Conservation (phyloP, 1,140 invertebrate genomes). For the Himalopsyche phryganea region DNA sequence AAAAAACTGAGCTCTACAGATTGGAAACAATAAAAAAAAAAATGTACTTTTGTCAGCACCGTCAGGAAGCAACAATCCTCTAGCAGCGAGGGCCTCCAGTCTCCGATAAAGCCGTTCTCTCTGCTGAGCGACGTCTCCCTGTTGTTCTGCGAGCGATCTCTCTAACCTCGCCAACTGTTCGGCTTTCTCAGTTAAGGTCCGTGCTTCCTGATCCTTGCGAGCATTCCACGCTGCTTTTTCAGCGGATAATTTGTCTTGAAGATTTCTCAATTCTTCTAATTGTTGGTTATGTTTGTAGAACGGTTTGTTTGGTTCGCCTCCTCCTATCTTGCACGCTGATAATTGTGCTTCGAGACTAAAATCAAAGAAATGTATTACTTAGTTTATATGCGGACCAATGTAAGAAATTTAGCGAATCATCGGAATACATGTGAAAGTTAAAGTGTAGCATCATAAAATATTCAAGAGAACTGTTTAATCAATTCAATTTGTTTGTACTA, state of each 20-base stretch:
- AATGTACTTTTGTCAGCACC: constrained; percentile 17
- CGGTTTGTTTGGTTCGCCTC: constrained; percentile 51
- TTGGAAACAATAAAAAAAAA: too few species aligned
- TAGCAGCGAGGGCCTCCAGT: constrained; percentile 71
- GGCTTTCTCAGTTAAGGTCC: constrained; percentile 20
- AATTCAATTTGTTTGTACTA: too few species aligned
- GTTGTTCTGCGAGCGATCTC: constrained; percentile 60
- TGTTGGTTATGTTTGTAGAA: constrained; percentile 68
- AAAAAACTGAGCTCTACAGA: too few species aligned
- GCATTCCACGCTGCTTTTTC: constrained; percentile 76
- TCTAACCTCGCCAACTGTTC: constrained; percentile 42
- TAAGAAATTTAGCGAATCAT: too few species aligned
- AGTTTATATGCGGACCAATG: too few species aligned
- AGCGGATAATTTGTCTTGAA: constrained; percentile 73
- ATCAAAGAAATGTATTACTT: background rate
- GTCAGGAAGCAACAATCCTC: constrained; percentile 59
- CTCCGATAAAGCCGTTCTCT: constrained; percentile 81
- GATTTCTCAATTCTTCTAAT: constrained; percentile 67
- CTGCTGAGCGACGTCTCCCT: constrained; percentile 80
- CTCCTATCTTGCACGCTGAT: constrained; percentile 44
- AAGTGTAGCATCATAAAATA: too few species aligned
- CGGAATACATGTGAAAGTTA: too few species aligned
- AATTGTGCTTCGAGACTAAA: constrained; percentile 63
- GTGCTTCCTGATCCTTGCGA: constrained; percentile 45
- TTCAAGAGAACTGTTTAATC: too few species aligned